Base-by-base conservation (phyloP, 2,113 vertebrate species). In the Campylomormyrus tamandua region DNA sequence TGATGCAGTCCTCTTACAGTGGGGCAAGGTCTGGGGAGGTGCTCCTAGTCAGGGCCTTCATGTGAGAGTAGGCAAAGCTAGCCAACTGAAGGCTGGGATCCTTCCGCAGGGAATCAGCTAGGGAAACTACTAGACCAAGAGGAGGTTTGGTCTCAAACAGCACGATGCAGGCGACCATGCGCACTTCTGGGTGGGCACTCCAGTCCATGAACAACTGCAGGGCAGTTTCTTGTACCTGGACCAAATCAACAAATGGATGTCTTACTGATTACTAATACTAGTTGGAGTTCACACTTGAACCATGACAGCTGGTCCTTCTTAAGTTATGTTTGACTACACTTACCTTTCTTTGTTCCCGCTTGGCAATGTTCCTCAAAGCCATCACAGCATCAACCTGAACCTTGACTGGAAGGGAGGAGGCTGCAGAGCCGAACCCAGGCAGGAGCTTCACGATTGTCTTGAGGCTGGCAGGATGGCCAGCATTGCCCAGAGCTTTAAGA, bases 401-500 rank as follows among this genome's bases (percentile, higher is more conserved):
- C 90, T 90, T 94, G 39, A 90, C 42, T 35, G 96, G 93, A 87
- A 96, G 90, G 27, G 92, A 87, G 90, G 92, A 62, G 90, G 94
- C 95, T 77, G 92, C 90, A 39, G 95, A 92, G 88, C 95, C 95
- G 92, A 95, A 96, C 0, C 94, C 52, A 17, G 96, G 96, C 58
- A 97, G 89, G 70, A 96, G 88, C 92, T 97, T 98, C 83, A 94
- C 92, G 90, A 98, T 94, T 1, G 94, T 92, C 92, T 97, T 98
- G 89, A 96, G 80, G 91, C 96, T 97, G 66, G 89, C 89, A 89
- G 94, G 94, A 48, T 97, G 96, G n/a, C 95, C 97, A 21, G 97
- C 90, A 58, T 98, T 98, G 70, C 95, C 97, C 80, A 98, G 89
- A 92, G 95, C 96, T 91, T 98, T 98, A 74, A 97, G 90, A 62